Base-by-base conservation (phyloP, 1,140 invertebrate species). In the Harlomillsia oculata region DNA sequence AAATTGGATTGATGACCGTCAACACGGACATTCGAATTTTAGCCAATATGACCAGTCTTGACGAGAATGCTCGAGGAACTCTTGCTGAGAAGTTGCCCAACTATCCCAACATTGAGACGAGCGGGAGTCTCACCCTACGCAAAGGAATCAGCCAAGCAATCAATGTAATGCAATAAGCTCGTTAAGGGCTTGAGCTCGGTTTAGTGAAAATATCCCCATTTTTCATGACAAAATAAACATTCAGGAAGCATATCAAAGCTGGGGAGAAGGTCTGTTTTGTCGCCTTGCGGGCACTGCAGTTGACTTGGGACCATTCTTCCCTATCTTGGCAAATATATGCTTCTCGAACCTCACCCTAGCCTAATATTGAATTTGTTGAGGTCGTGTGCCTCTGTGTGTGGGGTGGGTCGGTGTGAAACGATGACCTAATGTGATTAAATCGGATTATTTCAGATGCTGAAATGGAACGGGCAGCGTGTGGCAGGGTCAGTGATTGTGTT, bases 1-100 rank as follows among this genome's bases (percentile, higher is more conserved):
- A 65, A 65, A 61, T 65, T 32, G 63, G 63, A 59, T 52, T 65
- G 49, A 59, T 65, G 51, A 60, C 63, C 14, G 52, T 65, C n/a
- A 54, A 54, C 34, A 56, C 59, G 18, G 63, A 65, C 44, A 49
- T 65, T 53, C 53, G 50, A 40, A 52, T 62, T 14, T 30, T 65
- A 36, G 59, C 62, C 32, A 64, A 64, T 46, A 60, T 60, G 57
- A 55, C 58, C 23, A 58, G 23, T 36, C 50, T 65, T 11, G 56
- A 62, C 21, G 54, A 62, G 6, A 57, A 44, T 34, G 23, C 53
- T 25, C 41, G 59, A 23, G 60, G 53, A 13, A 62, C 49, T 13
- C 44, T 65, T 5, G 63, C 59, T 32, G 63, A 62, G 25, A 65
- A 65, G 53, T 55, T 65, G 20, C 63, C 60, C 13, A 62, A 62